phyloP scores from a whole-genome alignment of 2,888 invertebrate species.

The Drosophila diplacantha region DNA sequence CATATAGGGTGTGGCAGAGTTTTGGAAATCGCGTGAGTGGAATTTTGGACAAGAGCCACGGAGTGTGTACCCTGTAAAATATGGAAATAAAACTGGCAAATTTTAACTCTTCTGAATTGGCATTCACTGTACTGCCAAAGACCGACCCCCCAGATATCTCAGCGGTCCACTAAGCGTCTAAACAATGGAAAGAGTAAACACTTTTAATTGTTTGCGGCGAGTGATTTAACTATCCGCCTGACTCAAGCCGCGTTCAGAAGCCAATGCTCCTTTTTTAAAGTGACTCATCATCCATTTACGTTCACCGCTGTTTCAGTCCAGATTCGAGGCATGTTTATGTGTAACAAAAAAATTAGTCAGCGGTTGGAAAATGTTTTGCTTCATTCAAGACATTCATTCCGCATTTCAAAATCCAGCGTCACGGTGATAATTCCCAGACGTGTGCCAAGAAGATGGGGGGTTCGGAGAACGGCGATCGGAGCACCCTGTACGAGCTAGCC shows the following conservation, averaged over 20 bases:
- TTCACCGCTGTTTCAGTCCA: neutral
- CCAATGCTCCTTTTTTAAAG: neutral
- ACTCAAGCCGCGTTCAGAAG: constrained; percentile 16
- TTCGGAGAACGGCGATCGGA: neutral
- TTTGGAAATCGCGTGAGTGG: constrained; percentile 36
- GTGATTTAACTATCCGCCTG: constrained; percentile 28
- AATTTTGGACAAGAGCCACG: constrained; percentile 2
- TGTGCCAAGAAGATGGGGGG: constrained; percentile 42
- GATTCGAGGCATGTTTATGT: constrained; percentile 7
- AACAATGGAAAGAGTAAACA: constrained; percentile 14
- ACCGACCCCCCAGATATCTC: constrained; percentile 6
- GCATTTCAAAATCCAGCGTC: constrained; percentile 56
- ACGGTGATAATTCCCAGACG: constrained; percentile 52
- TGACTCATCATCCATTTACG: constrained; percentile 18
- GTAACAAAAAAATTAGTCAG: constrained; percentile 58
- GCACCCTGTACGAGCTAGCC: constrained; percentile 53
- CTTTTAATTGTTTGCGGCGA: constrained; percentile 34
- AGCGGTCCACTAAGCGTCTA: constrained; percentile 7
- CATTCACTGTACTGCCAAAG: constrained; percentile 5
- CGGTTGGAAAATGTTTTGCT: constrained; percentile 21
- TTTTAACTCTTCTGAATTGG: neutral
- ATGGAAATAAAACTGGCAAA: neutral
- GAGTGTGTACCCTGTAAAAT: neutral
- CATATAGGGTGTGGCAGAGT: constrained; percentile 53
- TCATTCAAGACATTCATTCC: constrained; percentile 7